Evolutionary conservation across 2,113 vertebrate species (phyloP), one percentile per base, ranked within the genome.

Genomic region (Gasterosteus nipponicus): DNA sequence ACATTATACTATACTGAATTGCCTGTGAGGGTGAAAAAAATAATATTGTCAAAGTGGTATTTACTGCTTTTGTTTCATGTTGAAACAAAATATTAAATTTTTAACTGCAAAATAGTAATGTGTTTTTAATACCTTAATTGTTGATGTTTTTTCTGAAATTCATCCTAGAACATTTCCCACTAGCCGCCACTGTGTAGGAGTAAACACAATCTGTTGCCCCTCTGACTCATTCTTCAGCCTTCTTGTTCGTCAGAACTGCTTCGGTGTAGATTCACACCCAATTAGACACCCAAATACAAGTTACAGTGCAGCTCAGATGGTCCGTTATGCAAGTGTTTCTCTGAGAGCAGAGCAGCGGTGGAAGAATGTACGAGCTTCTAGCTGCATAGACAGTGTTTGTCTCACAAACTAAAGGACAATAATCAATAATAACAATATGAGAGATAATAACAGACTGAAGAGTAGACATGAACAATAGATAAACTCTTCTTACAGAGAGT

Each of bases 191-290:
- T 38, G 35, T 38, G 35, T 38, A 38, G 85, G 82, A 77, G 86
- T 78, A 82, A 86, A 85, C 77, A 83, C 83, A 85, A 15, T 71
- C 77, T 86, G 82, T 66, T 83, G 49, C 54, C 72, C 70, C 47
- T 87, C 82, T 88, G 80, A 87, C 70, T 91, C 79, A 87, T 65
- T 80, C 60, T 77, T 31, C 42, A 73, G 69, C 60, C 44, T 82
- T 68, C 75, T 80, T 26, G 22, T 26, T 63, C 78, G 41, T 68
- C 63, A 22, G 41, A 65, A n/a, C 38, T 16, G 29, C 61, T 78
- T 56, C 56, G 60, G 69, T 82, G 67, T 66, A 51, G 70, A 87
- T 85, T 88, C 82, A 73, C 83, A 87, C 60, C 47, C 72, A 72
- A 79, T 86, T 68, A 75, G 44, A 73, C 22, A 64, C 44, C 53